Conservation (phyloP, 2,888 invertebrate genomes). For the Acanthacorydalis orientalis region DNA sequence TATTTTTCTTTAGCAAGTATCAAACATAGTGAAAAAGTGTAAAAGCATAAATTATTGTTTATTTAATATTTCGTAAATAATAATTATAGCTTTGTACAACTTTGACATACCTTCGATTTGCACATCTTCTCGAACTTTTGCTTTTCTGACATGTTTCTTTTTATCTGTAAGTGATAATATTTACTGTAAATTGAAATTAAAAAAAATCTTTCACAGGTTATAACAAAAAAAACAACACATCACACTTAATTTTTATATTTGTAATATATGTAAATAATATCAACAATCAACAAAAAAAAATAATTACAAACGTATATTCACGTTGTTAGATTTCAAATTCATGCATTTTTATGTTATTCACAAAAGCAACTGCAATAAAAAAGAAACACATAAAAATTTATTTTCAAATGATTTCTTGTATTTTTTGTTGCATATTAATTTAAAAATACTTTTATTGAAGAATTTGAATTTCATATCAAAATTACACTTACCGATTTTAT, state of each 20-base stretch:
- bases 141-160: constrained; percentile 19
- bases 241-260: neutral
- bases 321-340: no score
- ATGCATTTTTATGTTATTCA: no score
- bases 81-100: neutral
- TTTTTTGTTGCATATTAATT: no score
- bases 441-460: no score
- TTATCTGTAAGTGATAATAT: constrained; percentile 15
- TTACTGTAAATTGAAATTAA: neutral
- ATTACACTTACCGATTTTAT: constrained; percentile 5
- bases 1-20: no score
- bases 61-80: neutral
- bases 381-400: no score
- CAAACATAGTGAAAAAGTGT: no score
- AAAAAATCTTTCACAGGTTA: neutral
- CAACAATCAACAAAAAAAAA: constrained; percentile 4
- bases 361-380: no score
- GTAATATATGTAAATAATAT: neutral
- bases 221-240: no score
- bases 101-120: constrained; percentile 20
- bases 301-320: constrained; percentile 1
- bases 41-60: neutral
- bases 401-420: no score
- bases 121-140: constrained; percentile 17
- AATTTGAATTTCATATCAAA: no score